These are phyloP conservation scores for Drosophila lacertosa DNA, from an alignment of 1,140 invertebrate species.

Conservation along the genomic window DNA sequence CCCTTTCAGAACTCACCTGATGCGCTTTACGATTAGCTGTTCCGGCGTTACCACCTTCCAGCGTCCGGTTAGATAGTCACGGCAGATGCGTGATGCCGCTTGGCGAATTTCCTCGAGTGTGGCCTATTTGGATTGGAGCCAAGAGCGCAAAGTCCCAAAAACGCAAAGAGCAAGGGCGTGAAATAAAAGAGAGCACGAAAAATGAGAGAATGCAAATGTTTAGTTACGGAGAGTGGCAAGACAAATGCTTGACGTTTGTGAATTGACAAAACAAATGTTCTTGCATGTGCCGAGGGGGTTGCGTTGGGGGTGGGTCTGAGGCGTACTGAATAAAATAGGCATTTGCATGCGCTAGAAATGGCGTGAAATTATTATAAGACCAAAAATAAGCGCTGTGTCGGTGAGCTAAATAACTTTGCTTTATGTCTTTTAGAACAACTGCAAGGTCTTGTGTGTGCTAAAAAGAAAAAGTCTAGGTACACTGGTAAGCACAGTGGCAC, in stretches of 20 bases:
- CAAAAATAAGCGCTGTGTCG: not conserved
- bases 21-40: conserved; percentile 91
- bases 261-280: conserved; percentile 63
- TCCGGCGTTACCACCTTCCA: conserved; percentile 92
- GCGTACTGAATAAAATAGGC: conserved; percentile 25
- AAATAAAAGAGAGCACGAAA: not conserved
- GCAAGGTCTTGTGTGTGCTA: not conserved
- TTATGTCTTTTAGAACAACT: conserved; percentile 1
- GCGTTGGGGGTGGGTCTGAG: conserved; percentile 13
- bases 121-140: conserved; percentile 55
- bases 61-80: conserved; percentile 93
- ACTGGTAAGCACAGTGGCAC: not conserved
- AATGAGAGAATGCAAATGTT: conserved; percentile 10
- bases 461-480: not conserved
- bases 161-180: conserved; percentile 2
- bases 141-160: not conserved
- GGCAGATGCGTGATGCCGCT: conserved; percentile 92
- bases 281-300: conserved; percentile 5
- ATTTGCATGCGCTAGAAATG: conserved; percentile 15
- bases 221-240: not conserved
- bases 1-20: conserved; percentile 87
- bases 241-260: conserved; percentile 19
- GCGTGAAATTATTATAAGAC: not conserved
- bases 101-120: conserved; percentile 89
- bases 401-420: not conserved